Evolutionary conservation across 2,888 invertebrate genomes (phyloP), one percentile per base, ranked within the genome.

Genomic region (Griposia aprilina): DNA sequence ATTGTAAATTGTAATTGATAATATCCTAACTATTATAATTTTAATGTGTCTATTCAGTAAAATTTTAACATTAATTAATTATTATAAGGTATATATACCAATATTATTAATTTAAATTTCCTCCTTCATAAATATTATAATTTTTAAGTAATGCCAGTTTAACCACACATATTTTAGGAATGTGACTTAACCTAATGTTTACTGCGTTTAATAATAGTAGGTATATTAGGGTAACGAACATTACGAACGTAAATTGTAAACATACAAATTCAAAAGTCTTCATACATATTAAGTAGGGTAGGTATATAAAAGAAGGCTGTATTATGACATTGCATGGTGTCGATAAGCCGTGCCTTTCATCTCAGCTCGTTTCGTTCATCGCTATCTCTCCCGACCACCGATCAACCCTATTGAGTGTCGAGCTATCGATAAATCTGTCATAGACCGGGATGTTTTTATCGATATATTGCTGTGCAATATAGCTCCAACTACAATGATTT

Each of bases 381-480:
- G 73, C 77, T 87, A 87, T 87, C 87, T 78, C 72, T 60, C 59
- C 26, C 82, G 52, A 68, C 78, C 80, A 84, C 74, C 77, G 77
- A 86, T 80, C 86, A 78, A 69, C 36, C 69, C 62, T 73, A 81
- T 78, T 77, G 78, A 84, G 74, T 74, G 78, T 74, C 66, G 66
- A 68, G 60, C 63, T 59, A 60, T 78, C 79, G 84, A 86, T 82
- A 86, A 87, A 87, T 80, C 87, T 83, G 79, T 75, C 87, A 68
- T 45, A 63, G 26, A 52, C 48, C 59, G 63, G 66, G 67, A 78
- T 76, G 76, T 70, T 78, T 80, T 81, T 83, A 81, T 81, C 77
- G 52, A 75, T 66, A 66, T 30, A 69, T 63, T 52, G 73, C 41
- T 30, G 17, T 48, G 60, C 62, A 59, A 57, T 73, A 78, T n/a